phyloP scores from a whole-genome alignment of 2,113 vertebrate species.

The Lepus timidus region DNA sequence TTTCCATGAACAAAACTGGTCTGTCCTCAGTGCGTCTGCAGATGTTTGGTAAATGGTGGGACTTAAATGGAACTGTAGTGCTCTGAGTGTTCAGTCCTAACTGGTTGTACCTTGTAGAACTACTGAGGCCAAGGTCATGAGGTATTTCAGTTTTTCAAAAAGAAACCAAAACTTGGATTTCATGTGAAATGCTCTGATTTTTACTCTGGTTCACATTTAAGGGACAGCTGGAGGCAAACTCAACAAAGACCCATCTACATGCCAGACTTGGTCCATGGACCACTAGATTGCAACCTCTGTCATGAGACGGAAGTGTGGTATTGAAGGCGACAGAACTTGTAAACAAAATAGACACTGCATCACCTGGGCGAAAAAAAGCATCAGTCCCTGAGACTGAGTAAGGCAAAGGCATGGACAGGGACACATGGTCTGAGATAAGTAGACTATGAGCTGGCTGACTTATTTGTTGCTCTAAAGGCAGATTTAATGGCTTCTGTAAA shows the following conservation, averaged over 20 bases:
- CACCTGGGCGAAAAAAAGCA: background rate
- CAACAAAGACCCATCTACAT: background rate
- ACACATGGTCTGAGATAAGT: background rate
- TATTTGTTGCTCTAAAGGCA: background rate
- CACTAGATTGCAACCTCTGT: background rate
- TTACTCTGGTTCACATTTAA: slow-evolving; percentile 40
- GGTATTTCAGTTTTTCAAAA: slow-evolving; percentile 29
- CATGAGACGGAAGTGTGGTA: background rate
- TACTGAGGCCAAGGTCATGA: background rate
- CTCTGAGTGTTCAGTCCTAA: background rate
- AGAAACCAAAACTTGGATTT: slow-evolving; percentile 50
- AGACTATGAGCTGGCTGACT: background rate
- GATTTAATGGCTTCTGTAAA: background rate
- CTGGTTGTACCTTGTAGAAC: background rate
- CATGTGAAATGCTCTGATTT: slow-evolving; percentile 6
- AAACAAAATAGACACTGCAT: background rate
- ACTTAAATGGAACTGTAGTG: background rate
- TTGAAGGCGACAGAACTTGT: background rate
- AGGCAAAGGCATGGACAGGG: background rate
- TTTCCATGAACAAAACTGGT: background rate
- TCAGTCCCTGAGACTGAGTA: background rate
- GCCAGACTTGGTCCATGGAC: background rate
- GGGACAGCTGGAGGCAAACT: background rate
- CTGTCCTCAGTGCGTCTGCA: background rate
- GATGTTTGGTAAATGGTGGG: background rate